Base-by-base conservation (phyloP, 2,113 vertebrate genomes). In the Salvelinus alpinus region DNA sequence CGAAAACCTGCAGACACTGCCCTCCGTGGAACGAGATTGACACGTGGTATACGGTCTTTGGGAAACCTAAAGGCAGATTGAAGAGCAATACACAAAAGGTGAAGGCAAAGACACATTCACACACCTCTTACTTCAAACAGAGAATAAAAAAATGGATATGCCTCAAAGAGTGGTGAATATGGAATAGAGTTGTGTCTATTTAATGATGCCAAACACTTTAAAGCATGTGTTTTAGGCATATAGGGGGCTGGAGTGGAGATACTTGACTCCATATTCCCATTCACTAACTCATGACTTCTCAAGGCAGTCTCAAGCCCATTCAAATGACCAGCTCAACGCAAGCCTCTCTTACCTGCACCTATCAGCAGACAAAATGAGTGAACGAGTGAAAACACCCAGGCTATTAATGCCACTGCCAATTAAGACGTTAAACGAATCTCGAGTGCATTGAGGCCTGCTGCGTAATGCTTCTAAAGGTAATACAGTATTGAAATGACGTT, bases 401-500 rank as follows among this genome's bases (percentile, higher is more conserved):
- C 90, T 88, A 91, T 93, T 92, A 93, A 85, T 88, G 87, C 88
- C 85, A 82, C 82, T 77, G 89, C 91, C 89, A 94, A 94, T 94
- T 94, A 94, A 92, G 90, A 90, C 88, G 84, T 87, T 90, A 91
- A 93, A 89, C 90, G 89, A 91, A 89, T 89, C 91, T 93, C 77
- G 79, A 93, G 93, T 90, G 90, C 92, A 92, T 89, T 91, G 84
- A 92, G 90, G 88, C 87, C 87, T 79, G 76, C 84, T 81, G 87
- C 83, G 88, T 89, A 93, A 92, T 92, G 88, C 88, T 88, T 92
- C 86, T 89, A 86, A 92, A 84, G 82, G 85, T 86, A 91, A 91
- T 87, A 84, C 82, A 70, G 82, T 85, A 85, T 77, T 82, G 82
- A 80, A 92, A 92, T 84, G 80, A 88, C 89, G 86, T 88, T 89